These are phyloP conservation scores for Cydia pomonella DNA, from an alignment of 1,140 invertebrate species.

Conservation along the genomic window DNA sequence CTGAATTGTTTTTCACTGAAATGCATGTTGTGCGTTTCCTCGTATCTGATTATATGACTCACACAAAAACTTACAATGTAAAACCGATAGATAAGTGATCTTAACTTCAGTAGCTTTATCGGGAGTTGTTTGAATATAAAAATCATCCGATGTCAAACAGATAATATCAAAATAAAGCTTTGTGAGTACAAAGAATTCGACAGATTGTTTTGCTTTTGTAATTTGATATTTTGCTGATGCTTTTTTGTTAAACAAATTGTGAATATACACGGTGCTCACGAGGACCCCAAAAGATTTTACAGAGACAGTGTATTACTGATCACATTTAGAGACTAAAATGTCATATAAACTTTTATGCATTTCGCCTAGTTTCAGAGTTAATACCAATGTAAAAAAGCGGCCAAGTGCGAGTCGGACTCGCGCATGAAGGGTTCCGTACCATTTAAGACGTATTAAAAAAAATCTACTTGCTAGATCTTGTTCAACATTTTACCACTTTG, in stretches of 20 bases:
- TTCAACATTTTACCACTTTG: too few relatives aligned
- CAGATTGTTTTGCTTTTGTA: conserved; percentile 29
- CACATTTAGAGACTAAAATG: too few relatives aligned
- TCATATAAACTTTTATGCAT: too few relatives aligned
- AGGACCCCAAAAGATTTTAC: too few relatives aligned
- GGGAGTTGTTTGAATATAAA: conserved; percentile 7
- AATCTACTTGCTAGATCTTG: too few relatives aligned
- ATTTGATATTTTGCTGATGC: conserved; percentile 15
- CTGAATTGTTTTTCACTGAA: background rate
- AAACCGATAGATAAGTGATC: conserved; percentile 25
- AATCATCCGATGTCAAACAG: conserved; percentile 20
- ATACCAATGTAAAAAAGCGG: too few relatives aligned
- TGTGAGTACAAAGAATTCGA: conserved; percentile 5
- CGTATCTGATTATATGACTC: background rate
- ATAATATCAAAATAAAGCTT: conserved; percentile 21
- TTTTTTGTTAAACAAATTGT: conserved; percentile 3
- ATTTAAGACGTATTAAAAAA: too few relatives aligned
- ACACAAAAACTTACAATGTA: conserved; percentile 20
- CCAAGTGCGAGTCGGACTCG: too few relatives aligned
- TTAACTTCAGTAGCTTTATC: conserved; percentile 9
- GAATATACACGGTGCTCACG: too few relatives aligned
- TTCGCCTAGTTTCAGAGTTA: too few relatives aligned
- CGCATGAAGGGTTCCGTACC: too few relatives aligned
- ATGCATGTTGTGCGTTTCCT: background rate
- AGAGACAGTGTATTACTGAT: too few relatives aligned